Base-by-base conservation (phyloP, 2,113 vertebrate species). In the Pelobates fuscus region DNA sequence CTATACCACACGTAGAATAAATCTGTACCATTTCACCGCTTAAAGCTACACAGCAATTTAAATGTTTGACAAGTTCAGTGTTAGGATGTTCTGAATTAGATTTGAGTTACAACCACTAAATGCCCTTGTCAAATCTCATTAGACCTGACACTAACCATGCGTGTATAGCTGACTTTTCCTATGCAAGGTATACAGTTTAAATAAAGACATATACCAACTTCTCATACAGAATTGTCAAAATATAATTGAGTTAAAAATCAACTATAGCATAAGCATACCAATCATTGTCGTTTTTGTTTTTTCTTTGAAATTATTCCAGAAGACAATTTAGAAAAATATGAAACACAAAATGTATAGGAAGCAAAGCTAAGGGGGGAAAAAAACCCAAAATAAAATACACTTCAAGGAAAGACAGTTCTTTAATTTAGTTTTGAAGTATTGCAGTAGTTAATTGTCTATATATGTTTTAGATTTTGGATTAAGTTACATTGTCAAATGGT, bases 61-160 rank as follows among this genome's bases (percentile, higher is more conserved):
- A 94, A 86, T 69, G 91, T 91, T 93, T 97, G 97, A 99, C 96
- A 98, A 95, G 93, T 95, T 94, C 92, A 90, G 94, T 86, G 89
- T 94, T 98, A 97, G 98, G 97, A 99, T 98, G 96, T 98, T 98
- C 96, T 95, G 97, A 96, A 98, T 98, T 97, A 99, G 96, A 99
- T 99, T 99, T 98, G 96, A 99, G 98, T 98, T 99, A 98, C 97
- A 98, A 94, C 95, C 95, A 85, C 97, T 98, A 98, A 99, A 98
- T 96, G 94, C 96, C 93, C 93, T 96, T 98, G 97, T 98, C 97
- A 98, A 88, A 94, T 89, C 88, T 92, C 81, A 93, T 99, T 98
- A 98, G 79, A 77, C 86, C 91, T 97, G 97, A 99, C 93, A 95
- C 90, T 98, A 89, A 85, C 94, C 97, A 98, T 95, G 80, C 89